phyloP scores from a whole-genome alignment of 2,888 invertebrate species.

The Sylvicola cinctus region DNA sequence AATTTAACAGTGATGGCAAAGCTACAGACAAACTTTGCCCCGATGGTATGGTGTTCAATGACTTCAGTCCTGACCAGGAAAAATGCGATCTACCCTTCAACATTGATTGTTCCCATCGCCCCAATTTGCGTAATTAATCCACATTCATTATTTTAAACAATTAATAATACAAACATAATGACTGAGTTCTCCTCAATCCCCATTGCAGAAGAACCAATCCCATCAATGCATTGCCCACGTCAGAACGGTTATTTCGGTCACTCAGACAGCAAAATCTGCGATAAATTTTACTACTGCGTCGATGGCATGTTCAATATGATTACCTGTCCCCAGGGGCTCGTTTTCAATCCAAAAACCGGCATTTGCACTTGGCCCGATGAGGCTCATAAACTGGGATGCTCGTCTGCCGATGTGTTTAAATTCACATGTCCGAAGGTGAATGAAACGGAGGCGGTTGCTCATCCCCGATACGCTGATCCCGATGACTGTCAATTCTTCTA shows the following conservation, averaged over 20 bases:
- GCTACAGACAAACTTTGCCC: slow-evolving; percentile 63
- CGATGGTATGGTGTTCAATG: slow-evolving; percentile 80
- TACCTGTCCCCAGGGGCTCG: slow-evolving; percentile 67
- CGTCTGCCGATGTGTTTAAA: slow-evolving; percentile 61
- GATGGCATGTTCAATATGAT: slow-evolving; percentile 81
- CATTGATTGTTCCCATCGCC: slow-evolving; percentile 59
- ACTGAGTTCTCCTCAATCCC: neutral
- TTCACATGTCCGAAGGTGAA: slow-evolving; percentile 67
- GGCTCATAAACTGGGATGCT: slow-evolving; percentile 70
- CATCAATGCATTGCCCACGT: slow-evolving; percentile 53
- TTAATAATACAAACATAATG: slow-evolving; percentile 4
- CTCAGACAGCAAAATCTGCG: slow-evolving; percentile 54
- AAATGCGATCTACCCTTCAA: slow-evolving; percentile 77
- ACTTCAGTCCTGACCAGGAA: slow-evolving; percentile 58
- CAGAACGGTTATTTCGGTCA: slow-evolving; percentile 78
- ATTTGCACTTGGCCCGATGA: slow-evolving; percentile 89
- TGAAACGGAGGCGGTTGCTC: slow-evolving; percentile 48
- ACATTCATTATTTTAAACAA: too few relatives aligned
- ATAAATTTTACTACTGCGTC: slow-evolving; percentile 75
- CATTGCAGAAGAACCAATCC: slow-evolving; percentile 44
- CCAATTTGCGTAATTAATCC: slow-evolving; percentile 64
- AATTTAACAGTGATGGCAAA: slow-evolving; percentile 34
- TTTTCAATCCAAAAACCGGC: slow-evolving; percentile 72
- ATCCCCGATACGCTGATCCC: slow-evolving; percentile 71
- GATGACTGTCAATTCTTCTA: slow-evolving; percentile 84